phyloP scores from a whole-genome alignment of 2,888 invertebrate genomes.

The Troides oblongomaculatus region DNA sequence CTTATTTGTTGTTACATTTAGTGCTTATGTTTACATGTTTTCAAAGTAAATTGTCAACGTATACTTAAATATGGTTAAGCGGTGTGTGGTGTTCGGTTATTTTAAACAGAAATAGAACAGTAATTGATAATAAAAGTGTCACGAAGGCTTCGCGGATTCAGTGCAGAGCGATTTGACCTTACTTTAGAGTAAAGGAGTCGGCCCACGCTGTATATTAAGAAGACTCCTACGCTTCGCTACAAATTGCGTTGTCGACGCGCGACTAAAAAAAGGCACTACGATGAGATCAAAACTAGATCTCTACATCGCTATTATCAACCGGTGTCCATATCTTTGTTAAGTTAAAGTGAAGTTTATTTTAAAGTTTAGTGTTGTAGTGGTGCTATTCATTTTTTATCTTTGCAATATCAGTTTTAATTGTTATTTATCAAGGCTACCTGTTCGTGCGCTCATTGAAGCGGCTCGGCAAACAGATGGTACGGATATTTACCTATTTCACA shows the following conservation, averaged over 20 bases:
- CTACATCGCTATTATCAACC: conserved; percentile 39
- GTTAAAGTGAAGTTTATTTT: conserved; percentile 29
- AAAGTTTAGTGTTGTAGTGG: conserved; percentile 32
- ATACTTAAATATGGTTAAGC: conserved; percentile 41
- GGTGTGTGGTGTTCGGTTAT: conserved; percentile 47
- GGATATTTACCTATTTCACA: conserved; percentile 21
- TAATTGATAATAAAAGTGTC: conserved; percentile 40
- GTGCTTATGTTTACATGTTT: conserved; percentile 68
- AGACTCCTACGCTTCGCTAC: conserved; percentile 66
- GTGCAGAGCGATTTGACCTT: conserved; percentile 63
- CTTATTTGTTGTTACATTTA: conserved; percentile 60
- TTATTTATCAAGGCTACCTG: conserved; percentile 52
- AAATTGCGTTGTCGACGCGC: conserved; percentile 47
- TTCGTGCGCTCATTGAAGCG: conserved; percentile 37
- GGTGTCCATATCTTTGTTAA: conserved; percentile 32
- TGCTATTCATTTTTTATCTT: conserved; percentile 33
- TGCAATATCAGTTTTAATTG: conserved; percentile 43
- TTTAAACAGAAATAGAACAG: conserved; percentile 50
- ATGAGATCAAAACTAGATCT: conserved; percentile 53
- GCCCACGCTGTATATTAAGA: conserved; percentile 71
- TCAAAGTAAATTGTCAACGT: conserved; percentile 43
- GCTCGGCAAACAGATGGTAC: conserved; percentile 36
- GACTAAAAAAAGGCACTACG: conserved; percentile 44
- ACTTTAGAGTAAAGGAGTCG: conserved; percentile 60
- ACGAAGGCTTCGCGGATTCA: conserved; percentile 48